Base-by-base conservation (phyloP, 2,888 invertebrate genomes). In the Meiosimyza decipiens region DNA sequence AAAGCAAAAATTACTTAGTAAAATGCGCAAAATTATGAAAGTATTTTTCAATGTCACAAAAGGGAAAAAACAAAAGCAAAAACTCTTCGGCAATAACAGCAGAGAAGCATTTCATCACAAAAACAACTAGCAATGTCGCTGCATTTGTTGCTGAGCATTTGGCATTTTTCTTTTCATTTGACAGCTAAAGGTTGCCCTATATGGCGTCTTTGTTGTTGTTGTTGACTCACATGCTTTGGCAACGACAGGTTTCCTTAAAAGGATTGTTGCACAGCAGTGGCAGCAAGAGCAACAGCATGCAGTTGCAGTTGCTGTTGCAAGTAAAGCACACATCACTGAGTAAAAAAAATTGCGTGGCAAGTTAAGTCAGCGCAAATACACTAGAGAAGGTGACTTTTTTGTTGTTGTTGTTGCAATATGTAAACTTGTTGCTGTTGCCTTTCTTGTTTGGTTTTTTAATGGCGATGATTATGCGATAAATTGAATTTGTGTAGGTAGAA, bases 171-270 rank as follows among this genome's bases (percentile, higher is more conserved):
- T 9, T 40, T 40, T 40, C 40, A 40, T 40, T 40, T 40, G 40
- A 40, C 40, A 40, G 60, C 13, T 2, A 49, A 40, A 13, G 47
- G 12, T 49, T 40, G 12, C 62, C 62, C 47, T 63, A 63, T 7
- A 64, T 50, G 64, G 64, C 11, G 64, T 22, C 63, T 16, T 60
- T 60, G 15, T 33, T 60, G 40, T 22, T 13, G 28, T 60, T 40
- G 60, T 60, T 28, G 60, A 63, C 62, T 33, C 62, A 47, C 51
- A 64, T 6, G 51, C 64, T 50, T 51, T 16, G 50, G 51, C 64
- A 64, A 64, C 64, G 22, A 28, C 64, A 16, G n/a, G 64, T 64
- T 64, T 47, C 64, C 64, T 64, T 51, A 50, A 51, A 64, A 16
- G 64, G 51, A n/a, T 28, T 51, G n/a, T 9, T 28, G 13, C 40